phyloP scores from a whole-genome alignment of 2,797 vertebrate genomes.

The Cossypha heuglini region DNA sequence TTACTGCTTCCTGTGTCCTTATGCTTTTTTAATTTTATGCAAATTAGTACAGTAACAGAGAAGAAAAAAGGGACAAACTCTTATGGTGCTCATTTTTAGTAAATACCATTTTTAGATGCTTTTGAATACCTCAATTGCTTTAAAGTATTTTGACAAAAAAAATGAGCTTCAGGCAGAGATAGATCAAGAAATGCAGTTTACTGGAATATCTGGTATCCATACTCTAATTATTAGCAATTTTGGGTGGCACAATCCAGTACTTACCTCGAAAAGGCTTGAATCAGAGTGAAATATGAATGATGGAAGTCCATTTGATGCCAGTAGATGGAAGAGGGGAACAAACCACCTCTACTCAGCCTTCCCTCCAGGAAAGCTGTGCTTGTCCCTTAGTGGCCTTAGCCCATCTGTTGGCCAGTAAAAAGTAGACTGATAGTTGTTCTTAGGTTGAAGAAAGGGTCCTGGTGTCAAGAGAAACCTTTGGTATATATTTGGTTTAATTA shows the following conservation, averaged over 20 bases:
- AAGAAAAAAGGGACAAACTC: background rate
- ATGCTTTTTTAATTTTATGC: background rate
- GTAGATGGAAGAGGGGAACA: background rate
- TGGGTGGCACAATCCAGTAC: background rate
- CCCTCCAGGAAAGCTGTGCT: background rate
- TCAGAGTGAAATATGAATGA: background rate
- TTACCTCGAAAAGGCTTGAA: background rate
- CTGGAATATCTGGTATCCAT: background rate
- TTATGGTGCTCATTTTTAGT: background rate
- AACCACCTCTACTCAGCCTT: background rate
- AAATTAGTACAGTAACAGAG: background rate
- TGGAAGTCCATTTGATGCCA: background rate
- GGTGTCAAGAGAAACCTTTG: background rate
- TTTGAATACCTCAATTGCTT: background rate
- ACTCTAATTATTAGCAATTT: background rate
- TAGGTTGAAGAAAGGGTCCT: background rate
- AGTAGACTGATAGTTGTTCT: background rate
- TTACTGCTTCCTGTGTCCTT: background rate
- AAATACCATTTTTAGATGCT: background rate
- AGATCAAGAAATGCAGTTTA: background rate
- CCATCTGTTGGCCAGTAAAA: fast-evolving
- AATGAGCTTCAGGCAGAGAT: background rate
- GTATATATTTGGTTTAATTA: background rate
- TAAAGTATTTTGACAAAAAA: background rate
- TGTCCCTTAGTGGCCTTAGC: background rate